A percentile compares a stretch with the other conserved stretches of the same genome.
phyloP scores from a whole-genome alignment of 2,113 vertebrate species.

The Neodon shergylaensis region DNA sequence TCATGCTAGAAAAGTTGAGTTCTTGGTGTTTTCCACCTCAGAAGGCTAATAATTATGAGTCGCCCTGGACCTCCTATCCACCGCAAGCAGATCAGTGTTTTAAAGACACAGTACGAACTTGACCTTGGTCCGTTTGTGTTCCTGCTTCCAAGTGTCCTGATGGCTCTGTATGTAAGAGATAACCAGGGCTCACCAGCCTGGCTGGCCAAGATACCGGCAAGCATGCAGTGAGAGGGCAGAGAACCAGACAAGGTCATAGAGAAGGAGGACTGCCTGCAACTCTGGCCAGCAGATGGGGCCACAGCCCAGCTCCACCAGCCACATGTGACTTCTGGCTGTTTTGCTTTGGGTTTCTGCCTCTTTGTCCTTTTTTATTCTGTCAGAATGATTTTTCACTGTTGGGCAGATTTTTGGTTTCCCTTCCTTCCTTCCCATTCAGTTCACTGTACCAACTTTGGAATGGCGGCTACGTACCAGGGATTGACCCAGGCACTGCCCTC shows the following conservation, averaged over 20 bases:
- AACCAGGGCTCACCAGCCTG: slow-evolving; percentile 5
- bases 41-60: slow-evolving; percentile 51
- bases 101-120: not conserved
- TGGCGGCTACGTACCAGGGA: not conserved
- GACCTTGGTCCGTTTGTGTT: not conserved
- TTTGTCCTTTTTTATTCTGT: not conserved
- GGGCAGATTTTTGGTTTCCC: not conserved
- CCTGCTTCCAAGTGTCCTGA: not conserved
- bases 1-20: not conserved
- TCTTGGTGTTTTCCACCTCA: not conserved
- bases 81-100: slow-evolving; percentile 47
- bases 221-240: not conserved
- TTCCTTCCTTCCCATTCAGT: not conserved
- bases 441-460: not conserved
- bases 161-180: slow-evolving; percentile 44
- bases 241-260: slow-evolving; percentile 42
- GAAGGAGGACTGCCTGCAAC: not conserved
- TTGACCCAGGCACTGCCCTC: not conserved
- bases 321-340: not conserved
- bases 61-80: slow-evolving; percentile 5
- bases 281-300: slow-evolving; percentile 70
- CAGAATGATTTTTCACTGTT: not conserved
- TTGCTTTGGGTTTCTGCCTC: not conserved
- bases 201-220: slow-evolving; percentile 25
- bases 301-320: slow-evolving; percentile 14